phyloP scores from a whole-genome alignment of 2,888 invertebrate genomes.

The Bimastos eiseni region DNA sequence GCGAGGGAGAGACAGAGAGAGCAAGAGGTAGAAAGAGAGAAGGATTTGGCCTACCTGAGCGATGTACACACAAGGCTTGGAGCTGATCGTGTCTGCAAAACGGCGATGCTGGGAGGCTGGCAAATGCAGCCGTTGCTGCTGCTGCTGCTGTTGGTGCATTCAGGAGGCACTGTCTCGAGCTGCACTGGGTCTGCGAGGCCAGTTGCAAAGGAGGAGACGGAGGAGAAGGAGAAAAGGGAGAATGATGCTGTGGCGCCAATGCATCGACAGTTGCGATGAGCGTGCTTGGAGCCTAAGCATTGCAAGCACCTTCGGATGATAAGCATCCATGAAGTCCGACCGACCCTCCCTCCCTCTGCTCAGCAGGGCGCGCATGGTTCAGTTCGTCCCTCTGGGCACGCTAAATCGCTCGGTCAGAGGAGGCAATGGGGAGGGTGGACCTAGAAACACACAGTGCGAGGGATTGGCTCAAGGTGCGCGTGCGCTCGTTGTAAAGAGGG shows the following conservation, averaged over 20 bases:
- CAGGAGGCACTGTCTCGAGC: constrained; percentile 4
- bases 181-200: background rate
- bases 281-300: background rate
- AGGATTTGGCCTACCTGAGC: constrained; percentile 6
- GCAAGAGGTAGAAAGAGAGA: too few species aligned
- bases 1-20: too few species aligned
- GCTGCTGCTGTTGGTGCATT: background rate
- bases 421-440: constrained; percentile 6
- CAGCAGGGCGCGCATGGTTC: background rate
- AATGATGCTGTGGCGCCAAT: background rate
- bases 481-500: background rate
- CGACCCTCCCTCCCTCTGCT: background rate
- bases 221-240: background rate
- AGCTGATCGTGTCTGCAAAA: background rate
- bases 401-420: background rate
- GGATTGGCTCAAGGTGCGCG: background rate
- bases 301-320: background rate
- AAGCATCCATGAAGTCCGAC: constrained; percentile 2
- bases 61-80: background rate
- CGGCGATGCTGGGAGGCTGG: background rate
- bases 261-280: background rate
- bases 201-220: background rate
- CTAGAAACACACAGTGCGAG: background rate
- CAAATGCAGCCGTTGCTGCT: background rate
- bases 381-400: background rate